phyloP scores from a whole-genome alignment of 2,888 invertebrate species.

The Cheilosia soror region DNA sequence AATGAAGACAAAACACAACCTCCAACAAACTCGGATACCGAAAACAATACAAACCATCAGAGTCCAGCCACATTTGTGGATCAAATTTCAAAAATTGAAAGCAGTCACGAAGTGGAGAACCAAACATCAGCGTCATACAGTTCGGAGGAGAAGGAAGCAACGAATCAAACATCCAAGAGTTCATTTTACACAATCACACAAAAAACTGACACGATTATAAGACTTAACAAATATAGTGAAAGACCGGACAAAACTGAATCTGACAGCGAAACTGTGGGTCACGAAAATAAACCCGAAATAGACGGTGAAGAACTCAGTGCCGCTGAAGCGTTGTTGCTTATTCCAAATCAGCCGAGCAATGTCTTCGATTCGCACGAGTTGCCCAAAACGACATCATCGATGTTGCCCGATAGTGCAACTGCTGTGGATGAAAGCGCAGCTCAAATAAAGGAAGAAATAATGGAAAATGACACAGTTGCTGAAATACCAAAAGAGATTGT shows the following conservation, averaged over 20 bases:
- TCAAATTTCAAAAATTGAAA: neutral
- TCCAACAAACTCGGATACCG: neutral
- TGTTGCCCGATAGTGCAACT: neutral
- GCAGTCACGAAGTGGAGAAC: neutral
- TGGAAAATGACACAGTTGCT: slow-evolving; percentile 15
- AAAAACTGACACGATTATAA: slow-evolving; percentile 51
- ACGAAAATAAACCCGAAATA: slow-evolving; percentile 37
- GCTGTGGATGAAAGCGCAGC: neutral
- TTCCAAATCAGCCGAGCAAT: slow-evolving; percentile 70
- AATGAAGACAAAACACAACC: neutral
- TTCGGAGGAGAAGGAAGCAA: neutral
- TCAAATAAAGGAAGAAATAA: slow-evolving; percentile 48
- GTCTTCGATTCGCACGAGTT: slow-evolving; percentile 11
- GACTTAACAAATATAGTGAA: slow-evolving; percentile 40
- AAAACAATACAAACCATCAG: neutral
- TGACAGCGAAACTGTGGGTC: slow-evolving; percentile 19
- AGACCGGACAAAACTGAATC: neutral
- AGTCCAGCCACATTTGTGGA: neutral
- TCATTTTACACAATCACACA: slow-evolving; percentile 30
- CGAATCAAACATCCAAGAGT: neutral
- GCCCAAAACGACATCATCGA: neutral
- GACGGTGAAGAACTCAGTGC: slow-evolving; percentile 73
- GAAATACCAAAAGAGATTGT: slow-evolving; percentile 26
- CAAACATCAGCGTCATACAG: neutral
- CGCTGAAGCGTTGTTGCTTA: slow-evolving; percentile 76